Base-by-base conservation (phyloP, 2,797 vertebrate genomes). In the Micrastur ruficollis region DNA sequence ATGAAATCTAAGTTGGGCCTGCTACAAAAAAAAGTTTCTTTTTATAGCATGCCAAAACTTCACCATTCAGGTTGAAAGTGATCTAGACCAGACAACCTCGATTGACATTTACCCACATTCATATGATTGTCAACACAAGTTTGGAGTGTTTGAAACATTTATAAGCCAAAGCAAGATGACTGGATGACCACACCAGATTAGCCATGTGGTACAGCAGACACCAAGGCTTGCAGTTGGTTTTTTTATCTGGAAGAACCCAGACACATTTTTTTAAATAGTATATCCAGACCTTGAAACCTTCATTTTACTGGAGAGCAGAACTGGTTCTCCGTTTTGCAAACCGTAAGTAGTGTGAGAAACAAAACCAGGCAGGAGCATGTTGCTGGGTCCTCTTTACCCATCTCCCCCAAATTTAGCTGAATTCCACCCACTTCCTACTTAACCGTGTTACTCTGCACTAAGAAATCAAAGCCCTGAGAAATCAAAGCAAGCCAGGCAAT, bases 381-480 rank as follows among this genome's bases (percentile, higher is more conserved):
- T 50, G 61, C 73, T 26, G 40, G 68, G 67, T 68, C 65, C 32
- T 73, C 58, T 82, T 63, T 20, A 75, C 46, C 75, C 44, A 36
- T n/a, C 90, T 86, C 73, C 88, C 94, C 80, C 85, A 88, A 71
- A 72, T 91, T 90, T 81, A 83, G 75, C 84, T 76, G 58, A 76
- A 85, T 85, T 46, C 83, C 75, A 91, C 82, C 85, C 72, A 78
- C 42, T 93, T 95, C 65, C 81, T 81, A 49, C 32, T 78, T 68
- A 36, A 85, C 46, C 1, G 0, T 20, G 72, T 59, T 56, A 85
- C 34, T 67, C 80, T 26, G 52, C 1, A 6, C 73, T 65, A 38
- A 62, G 93, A 81, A 96, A 91, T 86, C 55, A 72, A 93, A 89
- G 71, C 50, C 2, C 80, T n/a, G 88, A 81, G 88, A 87, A 85